Evolutionary conservation across 2,888 invertebrate genomes (phyloP).

Genomic region (Epirrhoe alternata): DNA sequence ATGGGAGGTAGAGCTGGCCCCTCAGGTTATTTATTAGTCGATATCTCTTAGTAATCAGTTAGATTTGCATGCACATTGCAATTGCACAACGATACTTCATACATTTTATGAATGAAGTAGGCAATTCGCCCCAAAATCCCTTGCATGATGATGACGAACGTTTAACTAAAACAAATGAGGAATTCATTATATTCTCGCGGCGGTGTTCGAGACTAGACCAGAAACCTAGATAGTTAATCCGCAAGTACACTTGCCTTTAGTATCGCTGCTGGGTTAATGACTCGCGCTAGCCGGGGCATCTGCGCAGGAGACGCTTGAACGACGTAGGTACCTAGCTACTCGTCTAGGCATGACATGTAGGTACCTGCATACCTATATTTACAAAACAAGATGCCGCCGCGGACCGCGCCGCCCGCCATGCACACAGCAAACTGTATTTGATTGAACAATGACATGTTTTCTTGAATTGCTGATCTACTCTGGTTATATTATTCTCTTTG

Average conservation of each 20-base stretch:
- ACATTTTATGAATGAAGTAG: background rate
- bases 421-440: background rate
- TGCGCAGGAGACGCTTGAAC: slow-evolving; percentile 15
- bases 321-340: background rate
- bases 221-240: slow-evolving; percentile 21
- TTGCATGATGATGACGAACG: background rate
- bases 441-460: background rate
- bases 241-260: slow-evolving; percentile 12
- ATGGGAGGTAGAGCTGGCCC: background rate
- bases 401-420: too few relatives aligned
- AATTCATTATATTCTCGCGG: background rate
- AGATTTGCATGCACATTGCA: background rate
- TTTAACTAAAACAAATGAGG: background rate
- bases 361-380: too few relatives aligned
- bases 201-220: slow-evolving; percentile 2
- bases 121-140: background rate
- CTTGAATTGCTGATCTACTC: background rate
- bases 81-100: background rate
- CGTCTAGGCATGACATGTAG: too few relatives aligned
- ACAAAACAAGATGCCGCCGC: too few relatives aligned
- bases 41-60: background rate
- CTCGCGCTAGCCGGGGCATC: slow-evolving; percentile 14
- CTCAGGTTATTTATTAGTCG: background rate
- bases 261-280: slow-evolving; percentile 19
- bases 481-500: too few relatives aligned